Evolutionary conservation across 2,113 vertebrate species (phyloP).

Genomic region (Neolamprologus modestus): DNA sequence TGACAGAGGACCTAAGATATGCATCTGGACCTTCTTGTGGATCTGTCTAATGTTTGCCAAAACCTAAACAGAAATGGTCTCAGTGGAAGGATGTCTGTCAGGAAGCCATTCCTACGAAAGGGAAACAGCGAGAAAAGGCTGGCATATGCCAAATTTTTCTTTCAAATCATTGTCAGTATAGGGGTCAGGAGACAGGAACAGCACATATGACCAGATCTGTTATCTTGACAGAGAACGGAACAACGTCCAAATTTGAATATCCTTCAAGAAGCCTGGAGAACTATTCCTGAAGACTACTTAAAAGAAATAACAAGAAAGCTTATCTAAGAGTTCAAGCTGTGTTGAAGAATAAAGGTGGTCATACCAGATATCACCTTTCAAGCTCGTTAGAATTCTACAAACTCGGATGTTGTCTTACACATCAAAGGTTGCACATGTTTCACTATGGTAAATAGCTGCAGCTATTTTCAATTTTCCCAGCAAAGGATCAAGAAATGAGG

Average conservation of each 20-base stretch:
- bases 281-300: background rate
- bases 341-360: background rate
- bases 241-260: background rate
- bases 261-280: background rate
- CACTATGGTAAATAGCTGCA: background rate
- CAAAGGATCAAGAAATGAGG: background rate
- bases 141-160: background rate
- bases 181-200: accelerated
- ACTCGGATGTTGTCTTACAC: background rate
- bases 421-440: background rate
- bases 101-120: background rate
- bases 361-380: background rate
- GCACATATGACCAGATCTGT: background rate
- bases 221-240: background rate
- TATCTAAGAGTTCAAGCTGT: background rate
- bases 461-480: background rate
- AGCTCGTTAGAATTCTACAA: background rate
- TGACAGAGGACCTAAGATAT: background rate
- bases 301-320: background rate
- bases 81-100: background rate
- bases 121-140: background rate
- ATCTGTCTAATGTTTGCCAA: background rate
- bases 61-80: background rate
- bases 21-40: background rate
- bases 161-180: background rate